Percentiles rank a stretch among this genome's conserved stretches.
Evolutionary conservation across 2,888 invertebrate species (phyloP).

Genomic region (Drosophila austrosaltans): DNA sequence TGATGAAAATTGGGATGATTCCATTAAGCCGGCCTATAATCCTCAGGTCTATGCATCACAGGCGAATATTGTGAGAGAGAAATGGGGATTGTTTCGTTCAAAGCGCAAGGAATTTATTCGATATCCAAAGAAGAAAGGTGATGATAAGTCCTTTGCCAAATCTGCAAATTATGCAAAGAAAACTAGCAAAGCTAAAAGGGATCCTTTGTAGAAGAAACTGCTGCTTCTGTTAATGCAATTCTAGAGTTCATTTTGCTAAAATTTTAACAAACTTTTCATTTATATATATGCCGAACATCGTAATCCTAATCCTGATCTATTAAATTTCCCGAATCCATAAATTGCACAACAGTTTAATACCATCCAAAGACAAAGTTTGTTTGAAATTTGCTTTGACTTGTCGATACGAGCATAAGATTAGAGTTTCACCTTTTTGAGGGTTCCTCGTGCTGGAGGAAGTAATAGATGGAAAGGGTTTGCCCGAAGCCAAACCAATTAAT

Average conservation of each 20-base stretch:
- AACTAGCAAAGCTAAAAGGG: neutral
- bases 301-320: neutral
- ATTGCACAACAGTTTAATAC: neutral
- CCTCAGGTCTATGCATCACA: constrained; percentile 64
- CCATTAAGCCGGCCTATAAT: constrained; percentile 65
- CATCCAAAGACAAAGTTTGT: constrained; percentile 39
- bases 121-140: constrained; percentile 18
- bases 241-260: too few relatives aligned
- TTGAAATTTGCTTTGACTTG: constrained; percentile 25
- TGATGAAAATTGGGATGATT: constrained; percentile 64
- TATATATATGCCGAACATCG: too few relatives aligned
- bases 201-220: too few relatives aligned
- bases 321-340: neutral
- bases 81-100: constrained; percentile 65
- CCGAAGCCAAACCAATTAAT: constrained; percentile 61
- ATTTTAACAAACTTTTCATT: too few relatives aligned
- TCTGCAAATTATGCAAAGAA: neutral
- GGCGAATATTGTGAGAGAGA: constrained; percentile 69
- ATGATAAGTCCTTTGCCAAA: neutral
- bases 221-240: too few relatives aligned
- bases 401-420: constrained; percentile 31
- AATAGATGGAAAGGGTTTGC: constrained; percentile 13
- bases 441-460: too few relatives aligned
- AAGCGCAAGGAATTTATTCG: constrained; percentile 77
- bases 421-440: constrained; percentile 41